A percentile compares a stretch with the other conserved stretches of the same genome.
Evolutionary conservation across 2,797 vertebrate genomes (phyloP).

Genomic region (Neopelma chrysocephalum): DNA sequence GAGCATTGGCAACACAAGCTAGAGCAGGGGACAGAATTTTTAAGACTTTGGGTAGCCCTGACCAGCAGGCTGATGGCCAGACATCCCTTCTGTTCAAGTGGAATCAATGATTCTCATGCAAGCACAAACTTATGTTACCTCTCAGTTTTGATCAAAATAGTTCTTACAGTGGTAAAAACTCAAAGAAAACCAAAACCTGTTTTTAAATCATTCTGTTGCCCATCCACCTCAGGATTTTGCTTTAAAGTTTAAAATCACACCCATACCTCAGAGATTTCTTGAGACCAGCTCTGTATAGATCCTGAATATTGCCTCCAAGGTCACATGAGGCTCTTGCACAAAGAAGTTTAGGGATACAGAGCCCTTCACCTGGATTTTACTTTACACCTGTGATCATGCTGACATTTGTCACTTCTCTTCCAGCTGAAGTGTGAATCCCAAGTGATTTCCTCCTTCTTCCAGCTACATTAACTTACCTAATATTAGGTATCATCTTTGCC

Average conservation of each 20-base stretch:
- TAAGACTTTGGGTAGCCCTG: not conserved
- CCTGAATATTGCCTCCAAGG: not conserved
- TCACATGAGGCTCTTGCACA: not conserved
- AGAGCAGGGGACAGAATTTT: not conserved
- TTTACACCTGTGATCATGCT: not conserved
- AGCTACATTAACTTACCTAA: not conserved
- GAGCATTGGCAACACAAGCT: not conserved
- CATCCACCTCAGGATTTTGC: not conserved
- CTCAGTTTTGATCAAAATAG: not conserved
- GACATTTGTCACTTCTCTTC: not conserved
- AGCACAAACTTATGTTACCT: not conserved
- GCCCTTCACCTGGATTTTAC: not conserved
- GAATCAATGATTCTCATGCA: not conserved
- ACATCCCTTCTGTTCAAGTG: not conserved
- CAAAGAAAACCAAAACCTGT: fast-evolving
- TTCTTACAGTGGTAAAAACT: not conserved
- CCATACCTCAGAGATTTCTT: not conserved
- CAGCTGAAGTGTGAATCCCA: not conserved
- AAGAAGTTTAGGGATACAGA: not conserved
- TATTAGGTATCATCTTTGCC: not conserved
- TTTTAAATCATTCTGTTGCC: not conserved
- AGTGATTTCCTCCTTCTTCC: not conserved
- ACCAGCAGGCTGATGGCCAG: not conserved
- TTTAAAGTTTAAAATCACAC: not conserved
- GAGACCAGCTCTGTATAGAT: not conserved